Evolutionary conservation across 2,888 invertebrate genomes (phyloP), one percentile per base, ranked within the genome.

Genomic region (Marasmarcha lunaedactyla): DNA sequence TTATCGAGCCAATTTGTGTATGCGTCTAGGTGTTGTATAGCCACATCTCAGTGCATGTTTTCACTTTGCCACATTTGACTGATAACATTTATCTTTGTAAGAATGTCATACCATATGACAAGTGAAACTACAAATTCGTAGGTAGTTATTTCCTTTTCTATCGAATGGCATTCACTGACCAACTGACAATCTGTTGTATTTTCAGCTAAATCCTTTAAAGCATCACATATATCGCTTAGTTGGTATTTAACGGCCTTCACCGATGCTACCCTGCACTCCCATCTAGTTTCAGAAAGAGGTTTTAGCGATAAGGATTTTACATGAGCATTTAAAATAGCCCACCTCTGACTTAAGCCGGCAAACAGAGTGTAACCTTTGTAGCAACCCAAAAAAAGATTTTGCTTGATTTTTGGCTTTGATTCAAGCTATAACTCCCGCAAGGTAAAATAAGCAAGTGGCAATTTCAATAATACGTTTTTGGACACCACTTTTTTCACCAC

Each of bases 231-330:
- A 38, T 42, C 36, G 25, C 37, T 44, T 44, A 40, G 38, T 40
- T 43, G 36, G n/a, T n/a, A n/a, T n/a, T n/a, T n/a, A n/a, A n/a
- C n/a, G n/a, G n/a, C n/a, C n/a, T n/a, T n/a, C n/a, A n/a, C n/a
- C n/a, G n/a, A n/a, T n/a, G n/a, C n/a, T n/a, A n/a, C n/a, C n/a
- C n/a, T n/a, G n/a, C n/a, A 44, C 42, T 44, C 37, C 44, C 44
- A 50, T 49, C 43, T 49, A 47, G 46, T 46, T 44, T 47, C 45
- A 43, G 45, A 46, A 47, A 49, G 46, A 40, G 25, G 25, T 9
- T 49, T 45, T 37, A 47, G 42, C 42, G 44, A 42, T 45, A 45
- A 44, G 12, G 44, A 46, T 43, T 44, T 45, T 42, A 44, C 43
- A 36, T 20, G n/a, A n/a, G n/a, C n/a, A n/a, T n/a, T n/a, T n/a